phyloP scores from a whole-genome alignment of 1,140 invertebrate genomes.

The Chelonus insularis region DNA sequence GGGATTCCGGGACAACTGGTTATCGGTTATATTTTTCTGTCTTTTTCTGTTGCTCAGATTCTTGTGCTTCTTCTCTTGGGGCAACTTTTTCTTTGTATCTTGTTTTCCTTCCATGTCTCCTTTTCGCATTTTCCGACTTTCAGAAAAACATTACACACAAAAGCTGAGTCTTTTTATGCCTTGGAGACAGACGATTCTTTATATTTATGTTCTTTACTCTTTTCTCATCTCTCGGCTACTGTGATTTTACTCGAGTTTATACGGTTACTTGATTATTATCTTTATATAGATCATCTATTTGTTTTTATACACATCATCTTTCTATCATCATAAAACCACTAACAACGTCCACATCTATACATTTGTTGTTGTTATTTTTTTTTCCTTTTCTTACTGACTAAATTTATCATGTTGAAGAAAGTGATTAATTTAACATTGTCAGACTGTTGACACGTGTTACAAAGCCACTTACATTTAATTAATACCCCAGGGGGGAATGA shows the following conservation, averaged over 20 bases:
- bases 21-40: conserved; percentile 23
- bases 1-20: conserved; percentile 27
- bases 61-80: conserved; percentile 5
- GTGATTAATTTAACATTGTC: not conserved
- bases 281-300: conserved; percentile 13
- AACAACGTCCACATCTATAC: not conserved
- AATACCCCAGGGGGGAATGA: not conserved
- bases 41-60: conserved; percentile 7
- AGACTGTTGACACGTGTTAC: conserved; percentile 13
- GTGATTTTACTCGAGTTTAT: conserved; percentile 15
- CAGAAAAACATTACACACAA: conserved; percentile 12
- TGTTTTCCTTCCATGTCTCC: not conserved
- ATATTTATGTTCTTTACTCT: conserved; percentile 18
- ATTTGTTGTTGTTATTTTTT: too few species aligned
- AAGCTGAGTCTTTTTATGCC: conserved; percentile 15
- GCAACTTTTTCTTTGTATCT: conserved; percentile 15
- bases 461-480: conserved; percentile 8
- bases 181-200: conserved; percentile 25
- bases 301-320: conserved; percentile 9
- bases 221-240: not conserved
- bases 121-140: conserved; percentile 14
- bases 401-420: not conserved
- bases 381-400: not conserved
- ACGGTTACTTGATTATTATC: conserved; percentile 4
- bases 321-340: not conserved